phyloP scores from a whole-genome alignment of 2,113 vertebrate genomes.

The Trichechus manatus region DNA sequence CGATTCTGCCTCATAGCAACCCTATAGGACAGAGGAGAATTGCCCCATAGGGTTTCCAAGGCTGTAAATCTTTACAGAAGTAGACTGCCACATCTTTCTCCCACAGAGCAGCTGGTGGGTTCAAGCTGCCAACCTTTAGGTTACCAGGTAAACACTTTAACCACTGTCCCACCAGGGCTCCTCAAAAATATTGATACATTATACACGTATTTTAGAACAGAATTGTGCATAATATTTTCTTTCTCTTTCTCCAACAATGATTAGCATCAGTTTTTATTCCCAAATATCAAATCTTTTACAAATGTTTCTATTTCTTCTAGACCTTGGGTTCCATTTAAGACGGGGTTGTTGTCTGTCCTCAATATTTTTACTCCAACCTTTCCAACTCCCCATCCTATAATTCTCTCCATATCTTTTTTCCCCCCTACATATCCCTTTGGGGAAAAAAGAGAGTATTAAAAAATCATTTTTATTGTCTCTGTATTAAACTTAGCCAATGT shows the following conservation, averaged over 20 bases:
- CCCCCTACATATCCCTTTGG: not conserved
- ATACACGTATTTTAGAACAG: slow-evolving; percentile 55
- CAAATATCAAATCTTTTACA: slow-evolving; percentile 59
- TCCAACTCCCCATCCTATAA: not conserved
- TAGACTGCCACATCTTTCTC: not conserved
- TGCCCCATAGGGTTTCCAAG: not conserved
- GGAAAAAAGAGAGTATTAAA: not conserved
- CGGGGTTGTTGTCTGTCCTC: not conserved
- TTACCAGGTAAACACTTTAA: not conserved
- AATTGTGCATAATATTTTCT: slow-evolving; percentile 48
- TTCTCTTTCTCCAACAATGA: slow-evolving; percentile 21
- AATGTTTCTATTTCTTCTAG: slow-evolving; percentile 47
- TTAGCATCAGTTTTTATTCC: slow-evolving; percentile 47
- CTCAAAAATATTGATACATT: not conserved
- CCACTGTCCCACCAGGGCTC: not conserved
- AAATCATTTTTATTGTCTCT: not conserved
- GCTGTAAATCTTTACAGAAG: not conserved
- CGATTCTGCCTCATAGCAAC: not conserved
- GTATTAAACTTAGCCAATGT: slow-evolving; percentile 21
- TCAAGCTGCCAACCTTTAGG: not conserved
- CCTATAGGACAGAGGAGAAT: not conserved
- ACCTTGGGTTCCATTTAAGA: not conserved
- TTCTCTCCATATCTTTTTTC: not conserved
- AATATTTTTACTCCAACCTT: not conserved
- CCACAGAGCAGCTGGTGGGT: no score